Base-by-base conservation (phyloP, 2,113 vertebrate genomes). In the Ochotona curzoniae region DNA sequence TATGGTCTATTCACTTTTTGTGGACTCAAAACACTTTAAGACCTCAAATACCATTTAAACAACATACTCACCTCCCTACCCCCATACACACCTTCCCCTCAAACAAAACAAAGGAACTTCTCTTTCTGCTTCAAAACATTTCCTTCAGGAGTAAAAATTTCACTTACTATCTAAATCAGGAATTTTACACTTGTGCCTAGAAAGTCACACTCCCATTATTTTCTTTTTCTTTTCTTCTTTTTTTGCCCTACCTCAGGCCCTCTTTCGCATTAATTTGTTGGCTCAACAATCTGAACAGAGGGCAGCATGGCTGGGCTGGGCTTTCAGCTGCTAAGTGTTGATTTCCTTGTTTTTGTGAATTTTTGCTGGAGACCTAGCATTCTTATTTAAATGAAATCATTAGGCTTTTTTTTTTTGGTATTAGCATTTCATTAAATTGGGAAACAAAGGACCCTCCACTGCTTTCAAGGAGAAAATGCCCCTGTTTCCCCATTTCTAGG, bases 21-120 rank as follows among this genome's bases (percentile, higher is more conserved):
- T 97, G 97, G 91, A 95, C 97, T 97, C 96, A 97, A 97, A 97
- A 97, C 97, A 97, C 98, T 98, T 98, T 98, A 98, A 98, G 97
- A 95, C 96, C 89, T 97, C 97, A 97, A 97, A 97, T 97, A 92
- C 93, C 74, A 74, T 93, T 96, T 93, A 75, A 95, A 73, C 54
- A 57, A 57, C 54, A 95, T 61, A 85, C 20, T 64, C n/a, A 73
- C 44, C 30, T 35, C 75, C 28, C 74, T 6, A 51, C 57, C 79
- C 23, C 73, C 38, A 67, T 21, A 73, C 32, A 85, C 75, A 66
- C 7, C 10, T 30, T 87, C 51, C 67, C 44, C 54, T 93, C 74
- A 92, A 93, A 93, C 82, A 90, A 98, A 98, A 98, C 97, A 98
- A 98, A 98, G 93, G 96, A 97, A 97, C 96, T 96, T 67, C 64